Percentiles rank a stretch among this genome's conserved stretches.
These are phyloP conservation scores for Anolis apletophallus DNA, from an alignment of 2,797 vertebrate genomes.

Conservation along the genomic window DNA sequence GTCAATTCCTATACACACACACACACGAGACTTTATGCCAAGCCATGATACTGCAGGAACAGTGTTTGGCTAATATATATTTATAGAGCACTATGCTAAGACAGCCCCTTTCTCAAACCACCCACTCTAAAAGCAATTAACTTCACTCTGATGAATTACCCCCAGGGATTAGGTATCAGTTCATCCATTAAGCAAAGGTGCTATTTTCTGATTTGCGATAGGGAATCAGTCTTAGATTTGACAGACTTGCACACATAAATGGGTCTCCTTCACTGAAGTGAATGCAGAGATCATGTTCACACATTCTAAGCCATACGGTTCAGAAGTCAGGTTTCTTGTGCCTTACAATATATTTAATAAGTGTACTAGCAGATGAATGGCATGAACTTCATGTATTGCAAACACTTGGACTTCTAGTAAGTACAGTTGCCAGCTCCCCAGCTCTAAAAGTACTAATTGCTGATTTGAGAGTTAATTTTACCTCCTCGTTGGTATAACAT, in stretches of 20 bases:
- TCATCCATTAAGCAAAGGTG: too few species aligned
- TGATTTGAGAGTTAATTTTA: background rate
- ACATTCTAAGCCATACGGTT: too few species aligned
- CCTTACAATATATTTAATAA: too few species aligned
- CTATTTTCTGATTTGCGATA: too few species aligned
- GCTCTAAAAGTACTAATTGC: background rate
- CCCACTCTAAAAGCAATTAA: background rate
- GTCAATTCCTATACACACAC: background rate
- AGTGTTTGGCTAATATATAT: background rate
- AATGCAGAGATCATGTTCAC: too few species aligned
- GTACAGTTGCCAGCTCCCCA: background rate
- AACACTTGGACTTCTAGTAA: background rate
- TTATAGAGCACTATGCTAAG: background rate
- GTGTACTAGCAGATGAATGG: too few species aligned
- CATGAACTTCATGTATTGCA: too few species aligned
- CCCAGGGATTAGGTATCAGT: background rate
- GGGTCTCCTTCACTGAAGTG: too few species aligned
- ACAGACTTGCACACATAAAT: too few species aligned
- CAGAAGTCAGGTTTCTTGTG: too few species aligned
- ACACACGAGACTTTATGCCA: background rate
- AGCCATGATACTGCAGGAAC: background rate
- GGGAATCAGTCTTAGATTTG: too few species aligned
- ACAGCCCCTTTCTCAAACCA: background rate
- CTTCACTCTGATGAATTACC: conserved; percentile 14
- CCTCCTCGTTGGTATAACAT: background rate